These are phyloP conservation scores for Drosophila nannoptera DNA, from an alignment of 1,140 invertebrate genomes.

Conservation along the genomic window DNA sequence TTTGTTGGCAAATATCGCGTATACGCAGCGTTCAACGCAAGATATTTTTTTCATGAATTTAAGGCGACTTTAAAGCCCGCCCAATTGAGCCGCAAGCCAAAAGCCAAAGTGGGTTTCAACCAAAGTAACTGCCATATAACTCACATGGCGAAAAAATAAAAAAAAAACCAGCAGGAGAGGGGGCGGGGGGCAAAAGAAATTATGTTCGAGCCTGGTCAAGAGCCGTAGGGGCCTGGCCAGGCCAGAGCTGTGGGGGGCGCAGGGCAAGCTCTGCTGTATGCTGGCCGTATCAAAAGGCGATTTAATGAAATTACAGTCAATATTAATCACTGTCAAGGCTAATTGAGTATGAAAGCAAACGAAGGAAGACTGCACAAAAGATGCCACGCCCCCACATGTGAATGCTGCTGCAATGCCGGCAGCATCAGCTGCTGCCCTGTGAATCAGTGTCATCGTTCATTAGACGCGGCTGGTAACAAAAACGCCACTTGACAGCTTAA, in stretches of 20 bases:
- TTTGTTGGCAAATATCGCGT: too few species aligned
- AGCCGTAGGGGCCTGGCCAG: slow-evolving; percentile 1
- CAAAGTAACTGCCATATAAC: slow-evolving; percentile 24
- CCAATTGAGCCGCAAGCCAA: slow-evolving; percentile 25
- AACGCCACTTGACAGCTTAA: slow-evolving; percentile 69
- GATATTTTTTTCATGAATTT: slow-evolving; percentile 1
- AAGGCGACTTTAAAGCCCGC: slow-evolving; percentile 44
- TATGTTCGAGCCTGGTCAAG: slow-evolving; percentile 40
- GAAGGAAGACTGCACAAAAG: slow-evolving; percentile 20
- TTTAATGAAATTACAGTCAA: slow-evolving; percentile 75
- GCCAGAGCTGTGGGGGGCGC: neutral
- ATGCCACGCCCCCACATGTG: neutral
- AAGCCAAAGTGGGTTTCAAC: slow-evolving; percentile 33
- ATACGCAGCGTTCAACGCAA: slow-evolving; percentile 13
- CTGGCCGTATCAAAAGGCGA: slow-evolving; percentile 66
- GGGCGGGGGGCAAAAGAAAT: slow-evolving; percentile 42
- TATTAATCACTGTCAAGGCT: slow-evolving; percentile 74
- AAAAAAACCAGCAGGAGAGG: neutral
- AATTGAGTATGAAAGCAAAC: slow-evolving; percentile 75
- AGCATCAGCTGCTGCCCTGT: neutral
- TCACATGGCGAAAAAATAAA: slow-evolving; percentile 7
- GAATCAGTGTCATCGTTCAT: slow-evolving; percentile 69
- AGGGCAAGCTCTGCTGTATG: slow-evolving; percentile 7
- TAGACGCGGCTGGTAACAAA: slow-evolving; percentile 51
- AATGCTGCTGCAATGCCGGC: neutral